These are phyloP conservation scores for Phymastichus coffea DNA, from an alignment of 1,140 invertebrate species.

Conservation along the genomic window DNA sequence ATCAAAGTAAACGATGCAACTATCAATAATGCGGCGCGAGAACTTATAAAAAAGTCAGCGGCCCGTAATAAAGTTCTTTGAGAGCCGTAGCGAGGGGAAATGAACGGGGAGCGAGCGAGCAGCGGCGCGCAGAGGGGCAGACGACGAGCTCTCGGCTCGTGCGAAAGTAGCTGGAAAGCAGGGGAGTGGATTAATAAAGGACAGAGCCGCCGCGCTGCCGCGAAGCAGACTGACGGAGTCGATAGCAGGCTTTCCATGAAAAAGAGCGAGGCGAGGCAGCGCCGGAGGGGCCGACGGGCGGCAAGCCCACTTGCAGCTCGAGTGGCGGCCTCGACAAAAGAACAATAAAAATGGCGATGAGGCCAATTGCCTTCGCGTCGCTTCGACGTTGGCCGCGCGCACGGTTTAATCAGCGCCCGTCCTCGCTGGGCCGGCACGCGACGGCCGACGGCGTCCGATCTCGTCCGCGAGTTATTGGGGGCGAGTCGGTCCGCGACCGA, in stretches of 20 bases:
- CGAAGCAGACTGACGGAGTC: background rate
- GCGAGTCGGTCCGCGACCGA: too few relatives aligned
- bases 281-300: background rate
- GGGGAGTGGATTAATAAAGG: constrained; percentile 20
- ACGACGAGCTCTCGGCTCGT: too few relatives aligned
- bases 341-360: constrained; percentile 23
- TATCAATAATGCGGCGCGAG: constrained; percentile 19
- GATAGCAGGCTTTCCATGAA: background rate
- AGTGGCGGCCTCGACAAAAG: too few relatives aligned
- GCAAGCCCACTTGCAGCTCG: too few relatives aligned
- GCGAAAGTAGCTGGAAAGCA: constrained; percentile 14
- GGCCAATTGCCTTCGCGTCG: constrained; percentile 21
- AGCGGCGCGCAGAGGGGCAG: background rate
- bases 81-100: constrained; percentile 8
- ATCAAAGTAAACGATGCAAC: constrained; percentile 8
- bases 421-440: background rate
- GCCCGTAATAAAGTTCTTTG: constrained; percentile 26
- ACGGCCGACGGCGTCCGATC: constrained; percentile 38
- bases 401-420: background rate
- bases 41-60: constrained; percentile 13
- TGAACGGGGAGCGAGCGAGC: background rate
- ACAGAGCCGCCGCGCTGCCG: background rate
- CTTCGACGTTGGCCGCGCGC: background rate
- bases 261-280: too few relatives aligned
- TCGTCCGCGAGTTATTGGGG: constrained; percentile 31